Evolutionary conservation across 2,113 vertebrate genomes (phyloP), one percentile per base, ranked within the genome.

Genomic region (Xiphophorus maculatus): DNA sequence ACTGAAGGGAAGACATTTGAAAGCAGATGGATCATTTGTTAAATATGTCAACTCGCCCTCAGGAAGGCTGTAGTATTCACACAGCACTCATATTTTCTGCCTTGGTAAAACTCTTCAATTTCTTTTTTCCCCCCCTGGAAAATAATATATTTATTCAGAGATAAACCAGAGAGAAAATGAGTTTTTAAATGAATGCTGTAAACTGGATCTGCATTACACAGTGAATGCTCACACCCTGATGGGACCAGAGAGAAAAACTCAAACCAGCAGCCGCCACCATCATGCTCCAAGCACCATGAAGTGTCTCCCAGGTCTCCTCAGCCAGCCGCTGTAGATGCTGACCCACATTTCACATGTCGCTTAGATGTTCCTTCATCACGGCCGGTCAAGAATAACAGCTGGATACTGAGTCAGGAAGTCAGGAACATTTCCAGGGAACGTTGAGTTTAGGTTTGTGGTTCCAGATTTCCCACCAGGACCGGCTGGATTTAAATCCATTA

Each of bases 281-380:
- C 25, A 80, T 29, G 42, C 75, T 73, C 70, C 42, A 62, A 70
- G 74, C 77, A 40, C 71, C 71, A 40, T 11, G 3, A 76, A 74
- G 74, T 76, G 75, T 78, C 61, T 48, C 17, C 35, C 60, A 30
- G 10, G 25, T 73, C 76, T 64, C 78, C 63, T 42, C 68, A 77
- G 78, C 71, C 82, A 62, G 87, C 82, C 69, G 28, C 80, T 75
- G 75, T 85, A 76, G 82, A 81, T 79, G 84, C 79, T 72, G 79
- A 84, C 69, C 84, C 81, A 84, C 68, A 88, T 81, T 62, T 54
- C 17, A 80, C 64, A 58, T 25, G 8, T n/a, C 51, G 17, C 25
- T 58, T n/a, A 58, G 51, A 58, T n/a, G 25, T 11, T n/a, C 51
- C 51, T 58, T 58, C 51, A 58, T 54, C 51, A 8, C 22, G 51